phyloP scores from a whole-genome alignment of 2,888 invertebrate genomes.

The Thumatha senex region DNA sequence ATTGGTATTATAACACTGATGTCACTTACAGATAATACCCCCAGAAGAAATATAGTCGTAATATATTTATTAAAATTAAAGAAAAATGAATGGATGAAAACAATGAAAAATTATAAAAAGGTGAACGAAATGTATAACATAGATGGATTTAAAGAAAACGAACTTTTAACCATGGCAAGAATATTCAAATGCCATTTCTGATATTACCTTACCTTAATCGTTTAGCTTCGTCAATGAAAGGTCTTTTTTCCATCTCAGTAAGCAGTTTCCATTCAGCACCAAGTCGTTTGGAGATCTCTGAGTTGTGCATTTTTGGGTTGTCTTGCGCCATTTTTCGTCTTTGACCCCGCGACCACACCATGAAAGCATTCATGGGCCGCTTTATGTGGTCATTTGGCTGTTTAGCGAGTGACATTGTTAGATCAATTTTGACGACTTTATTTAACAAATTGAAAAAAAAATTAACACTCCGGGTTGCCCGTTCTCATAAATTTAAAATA shows the following conservation, averaged over 20 bases:
- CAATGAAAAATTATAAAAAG: too few species aligned
- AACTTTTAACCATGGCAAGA: too few species aligned
- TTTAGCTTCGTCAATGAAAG: slow-evolving; percentile 96
- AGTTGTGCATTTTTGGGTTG: slow-evolving; percentile 97
- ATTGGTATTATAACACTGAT: too few species aligned
- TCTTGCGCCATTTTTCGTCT: slow-evolving; percentile 96
- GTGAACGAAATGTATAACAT: too few species aligned
- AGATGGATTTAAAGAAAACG: too few species aligned
- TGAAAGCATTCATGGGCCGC: slow-evolving; percentile 97
- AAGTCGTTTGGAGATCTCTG: slow-evolving; percentile 93
- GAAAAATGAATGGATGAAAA: too few species aligned
- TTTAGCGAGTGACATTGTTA: slow-evolving; percentile 72
- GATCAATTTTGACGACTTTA: slow-evolving; percentile 35
- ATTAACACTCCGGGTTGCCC: slow-evolving; percentile 20
- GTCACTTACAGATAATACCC: too few species aligned
- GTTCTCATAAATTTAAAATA: slow-evolving; percentile 28
- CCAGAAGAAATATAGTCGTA: too few species aligned
- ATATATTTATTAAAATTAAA: too few species aligned
- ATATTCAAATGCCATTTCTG: too few species aligned
- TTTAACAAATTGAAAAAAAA: slow-evolving; percentile 18
- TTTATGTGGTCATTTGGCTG: slow-evolving; percentile 91
- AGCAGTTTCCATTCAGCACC: slow-evolving; percentile 95
- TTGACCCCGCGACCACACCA: slow-evolving; percentile 97
- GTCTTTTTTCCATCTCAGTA: slow-evolving; percentile 92
- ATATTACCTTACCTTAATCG: slow-evolving; percentile 87